Evolutionary conservation across 2,797 vertebrate genomes (phyloP).

Genomic region (Pempheris klunzingeri): DNA sequence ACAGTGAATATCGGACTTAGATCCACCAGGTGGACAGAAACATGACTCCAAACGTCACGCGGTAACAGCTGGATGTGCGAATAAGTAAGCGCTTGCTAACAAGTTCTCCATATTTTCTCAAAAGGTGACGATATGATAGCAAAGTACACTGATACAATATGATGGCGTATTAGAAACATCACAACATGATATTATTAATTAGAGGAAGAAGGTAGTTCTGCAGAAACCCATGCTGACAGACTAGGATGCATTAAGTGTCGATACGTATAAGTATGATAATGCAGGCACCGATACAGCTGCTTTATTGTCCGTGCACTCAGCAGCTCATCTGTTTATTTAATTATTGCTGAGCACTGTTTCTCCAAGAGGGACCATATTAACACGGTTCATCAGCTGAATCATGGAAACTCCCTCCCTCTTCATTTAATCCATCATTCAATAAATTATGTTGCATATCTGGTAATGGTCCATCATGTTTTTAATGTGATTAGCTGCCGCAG

Average conservation of each 20-base stretch:
- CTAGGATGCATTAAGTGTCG: not conserved
- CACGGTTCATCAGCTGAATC: conserved; percentile 44
- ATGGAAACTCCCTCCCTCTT: conserved; percentile 26
- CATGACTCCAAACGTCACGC: not conserved
- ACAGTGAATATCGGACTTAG: not conserved
- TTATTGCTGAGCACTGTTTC: conserved; percentile 42
- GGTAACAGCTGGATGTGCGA: not conserved
- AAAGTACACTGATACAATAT: not conserved
- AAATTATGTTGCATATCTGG: conserved; percentile 42
- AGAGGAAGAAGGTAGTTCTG: not conserved
- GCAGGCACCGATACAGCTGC: conserved; percentile 8
- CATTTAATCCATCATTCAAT: conserved; percentile 41
- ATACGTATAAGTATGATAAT: conserved; percentile 6
- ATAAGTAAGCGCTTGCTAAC: not conserved
- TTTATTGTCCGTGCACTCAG: conserved; percentile 31
- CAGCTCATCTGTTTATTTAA: conserved; percentile 41
- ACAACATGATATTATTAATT: not conserved
- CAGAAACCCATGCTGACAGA: not conserved
- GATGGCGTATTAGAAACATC: not conserved
- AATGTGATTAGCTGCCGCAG: conserved; percentile 61
- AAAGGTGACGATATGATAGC: not conserved
- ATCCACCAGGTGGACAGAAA: not conserved
- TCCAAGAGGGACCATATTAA: conserved; percentile 48
- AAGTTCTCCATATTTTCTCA: too few relatives aligned
- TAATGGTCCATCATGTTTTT: conserved; percentile 44